A percentile compares a stretch with the other conserved stretches of the same genome.
These are phyloP conservation scores for Drosophila nebulosa DNA, from an alignment of 1,140 invertebrate species.

Conservation along the genomic window DNA sequence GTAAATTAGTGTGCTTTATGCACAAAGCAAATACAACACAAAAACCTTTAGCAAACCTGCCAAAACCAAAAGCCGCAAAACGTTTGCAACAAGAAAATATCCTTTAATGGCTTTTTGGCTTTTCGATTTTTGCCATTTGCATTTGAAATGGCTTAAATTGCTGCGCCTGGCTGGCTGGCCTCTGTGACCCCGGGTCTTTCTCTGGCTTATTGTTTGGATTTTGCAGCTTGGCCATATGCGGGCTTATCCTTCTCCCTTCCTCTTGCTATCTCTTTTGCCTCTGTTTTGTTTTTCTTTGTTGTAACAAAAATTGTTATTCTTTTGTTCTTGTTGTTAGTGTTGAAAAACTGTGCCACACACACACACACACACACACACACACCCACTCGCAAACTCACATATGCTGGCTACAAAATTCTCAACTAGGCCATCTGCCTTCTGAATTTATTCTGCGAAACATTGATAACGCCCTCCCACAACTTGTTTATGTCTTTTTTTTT, in stretches of 20 bases:
- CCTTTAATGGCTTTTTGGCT: slow-evolving; percentile 52
- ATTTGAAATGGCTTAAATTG: background rate
- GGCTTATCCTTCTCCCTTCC: background rate
- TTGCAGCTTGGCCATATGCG: background rate
- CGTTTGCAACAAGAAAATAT: slow-evolving; percentile 61
- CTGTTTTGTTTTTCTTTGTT: background rate
- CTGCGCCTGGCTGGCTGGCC: background rate
- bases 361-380: background rate
- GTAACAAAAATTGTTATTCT: slow-evolving; percentile 16
- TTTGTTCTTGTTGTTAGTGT: slow-evolving; percentile 29
- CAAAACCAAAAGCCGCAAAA: slow-evolving; percentile 20
- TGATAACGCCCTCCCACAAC: slow-evolving; percentile 39
- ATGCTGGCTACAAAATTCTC: slow-evolving; percentile 44
- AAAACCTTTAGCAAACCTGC: slow-evolving; percentile 11
- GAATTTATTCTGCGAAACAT: slow-evolving; percentile 18
- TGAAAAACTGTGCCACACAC: slow-evolving; percentile 38
- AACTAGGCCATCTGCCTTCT: slow-evolving; percentile 63
- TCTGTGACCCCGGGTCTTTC: slow-evolving; percentile 13
- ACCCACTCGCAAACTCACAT: background rate
- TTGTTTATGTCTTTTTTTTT: slow-evolving; percentile 13
- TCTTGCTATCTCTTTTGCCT: background rate
- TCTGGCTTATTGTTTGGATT: background rate
- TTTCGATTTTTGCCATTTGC: slow-evolving; percentile 29
- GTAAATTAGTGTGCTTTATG: slow-evolving; percentile 29
- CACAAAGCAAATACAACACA: slow-evolving; percentile 42